phyloP scores from a whole-genome alignment of 2,888 invertebrate species.

The Nasonovia ribisnigri region DNA sequence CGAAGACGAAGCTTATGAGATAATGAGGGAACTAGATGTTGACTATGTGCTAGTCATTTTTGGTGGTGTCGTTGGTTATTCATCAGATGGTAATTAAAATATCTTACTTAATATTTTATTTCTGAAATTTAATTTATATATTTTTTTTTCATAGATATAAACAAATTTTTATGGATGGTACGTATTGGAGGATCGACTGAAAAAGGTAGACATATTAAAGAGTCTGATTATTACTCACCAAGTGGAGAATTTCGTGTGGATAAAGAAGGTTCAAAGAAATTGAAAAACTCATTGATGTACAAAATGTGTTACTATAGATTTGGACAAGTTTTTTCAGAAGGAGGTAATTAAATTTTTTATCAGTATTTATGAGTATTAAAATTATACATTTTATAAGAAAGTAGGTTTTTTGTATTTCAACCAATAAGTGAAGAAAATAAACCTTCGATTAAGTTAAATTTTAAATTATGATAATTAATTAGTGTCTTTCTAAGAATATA shows the following conservation, averaged over 20 bases:
- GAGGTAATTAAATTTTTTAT: slow-evolving; percentile 74
- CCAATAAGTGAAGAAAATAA: not conserved
- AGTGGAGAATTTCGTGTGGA: slow-evolving; percentile 97
- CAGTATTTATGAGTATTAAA: not conserved
- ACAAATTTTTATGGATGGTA: slow-evolving; percentile 99
- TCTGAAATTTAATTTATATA: slow-evolving; percentile 39
- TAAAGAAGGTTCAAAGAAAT: slow-evolving; percentile 89
- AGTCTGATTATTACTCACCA: slow-evolving; percentile 96
- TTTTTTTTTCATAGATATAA: slow-evolving; percentile 80
- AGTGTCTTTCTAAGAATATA: not conserved
- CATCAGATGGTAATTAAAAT: slow-evolving; percentile 85
- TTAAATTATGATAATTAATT: not conserved
- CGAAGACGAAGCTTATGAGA: slow-evolving; percentile 97
- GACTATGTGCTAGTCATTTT: slow-evolving; percentile 98
- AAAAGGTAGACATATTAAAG: slow-evolving; percentile 93
- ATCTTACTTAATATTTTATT: slow-evolving; percentile 20
- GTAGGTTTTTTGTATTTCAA: not conserved
- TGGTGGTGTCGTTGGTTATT: slow-evolving; percentile 98
- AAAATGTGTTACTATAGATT: slow-evolving; percentile 99
- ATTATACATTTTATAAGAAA: not conserved
- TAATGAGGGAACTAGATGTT: slow-evolving; percentile 97
- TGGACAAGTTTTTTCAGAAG: slow-evolving; percentile 95
- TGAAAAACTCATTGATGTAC: slow-evolving; percentile 98
- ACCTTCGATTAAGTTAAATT: not conserved
- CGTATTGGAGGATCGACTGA: slow-evolving; percentile 96